Percentiles rank a stretch among this genome's conserved stretches.
Conservation (phyloP, 2,113 vertebrate species). For the Chiloscyllium plagiosum region DNA sequence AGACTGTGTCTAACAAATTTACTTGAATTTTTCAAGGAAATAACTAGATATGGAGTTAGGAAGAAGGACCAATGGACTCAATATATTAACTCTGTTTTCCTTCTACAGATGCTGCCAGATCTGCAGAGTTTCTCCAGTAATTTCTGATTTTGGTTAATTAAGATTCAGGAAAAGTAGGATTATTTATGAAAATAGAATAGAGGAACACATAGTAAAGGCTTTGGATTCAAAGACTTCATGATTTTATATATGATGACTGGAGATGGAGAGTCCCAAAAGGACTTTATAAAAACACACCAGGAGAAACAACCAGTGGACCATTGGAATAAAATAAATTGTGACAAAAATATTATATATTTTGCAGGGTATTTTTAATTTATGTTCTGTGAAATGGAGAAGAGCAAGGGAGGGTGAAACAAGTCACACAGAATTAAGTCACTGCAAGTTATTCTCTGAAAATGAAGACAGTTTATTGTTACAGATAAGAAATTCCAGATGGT, state of each 20-base stretch:
- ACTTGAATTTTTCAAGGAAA: too few relatives aligned
- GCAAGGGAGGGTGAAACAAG: background rate
- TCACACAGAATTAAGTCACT: background rate
- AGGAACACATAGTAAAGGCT: background rate
- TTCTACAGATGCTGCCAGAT: background rate
- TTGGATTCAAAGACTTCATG: background rate
- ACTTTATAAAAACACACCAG: background rate
- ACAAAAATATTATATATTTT: background rate
- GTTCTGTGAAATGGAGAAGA: background rate
- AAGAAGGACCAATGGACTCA: background rate
- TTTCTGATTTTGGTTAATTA: background rate
- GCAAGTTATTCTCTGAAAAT: background rate
- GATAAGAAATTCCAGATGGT: background rate
- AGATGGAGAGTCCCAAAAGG: background rate
- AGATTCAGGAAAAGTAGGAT: background rate
- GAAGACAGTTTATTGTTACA: background rate
- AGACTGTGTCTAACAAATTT: too few relatives aligned
- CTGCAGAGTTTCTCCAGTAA: background rate
- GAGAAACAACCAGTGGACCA: background rate
- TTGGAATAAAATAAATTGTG: background rate
- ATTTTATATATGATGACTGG: conserved; percentile 1
- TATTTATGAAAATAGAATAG: background rate
- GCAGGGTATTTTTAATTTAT: background rate
- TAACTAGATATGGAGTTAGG: too few relatives aligned
- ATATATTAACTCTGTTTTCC: background rate